A percentile compares a stretch with the other conserved stretches of the same genome.
These are phyloP conservation scores for Pachymerium ferrugineum DNA, from an alignment of 2,888 invertebrate species.

Conservation along the genomic window DNA sequence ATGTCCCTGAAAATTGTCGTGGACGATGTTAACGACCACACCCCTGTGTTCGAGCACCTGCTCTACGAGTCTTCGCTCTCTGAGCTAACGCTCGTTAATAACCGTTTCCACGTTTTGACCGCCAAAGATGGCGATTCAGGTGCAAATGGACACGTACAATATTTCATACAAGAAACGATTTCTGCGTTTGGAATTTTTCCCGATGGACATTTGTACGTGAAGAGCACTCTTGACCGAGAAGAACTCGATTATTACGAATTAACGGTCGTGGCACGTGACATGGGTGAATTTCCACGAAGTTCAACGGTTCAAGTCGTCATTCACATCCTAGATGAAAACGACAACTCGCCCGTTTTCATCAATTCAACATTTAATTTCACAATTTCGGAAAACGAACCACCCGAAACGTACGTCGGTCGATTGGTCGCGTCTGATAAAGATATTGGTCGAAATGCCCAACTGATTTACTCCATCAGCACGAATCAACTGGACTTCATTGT, in stretches of 20 bases:
- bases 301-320: slow-evolving; percentile 87
- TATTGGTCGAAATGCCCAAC: slow-evolving; percentile 83
- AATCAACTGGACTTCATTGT: slow-evolving; percentile 77
- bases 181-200: slow-evolving; percentile 86
- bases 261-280: slow-evolving; percentile 74
- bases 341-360: slow-evolving; percentile 86
- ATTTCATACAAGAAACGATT: slow-evolving; percentile 71
- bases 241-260: slow-evolving; percentile 85
- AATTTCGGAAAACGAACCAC: slow-evolving; percentile 79
- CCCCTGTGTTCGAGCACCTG: slow-evolving; percentile 85
- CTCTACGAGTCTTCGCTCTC: slow-evolving; percentile 86
- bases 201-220: slow-evolving; percentile 85
- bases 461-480: slow-evolving; percentile 63
- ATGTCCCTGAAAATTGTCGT: slow-evolving; percentile 66
- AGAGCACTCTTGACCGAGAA: slow-evolving; percentile 79
- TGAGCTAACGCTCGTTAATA: slow-evolving; percentile 86
- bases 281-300: slow-evolving; percentile 64
- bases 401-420: slow-evolving; percentile 86
- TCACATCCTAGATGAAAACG: slow-evolving; percentile 92
- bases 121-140: slow-evolving; percentile 86
- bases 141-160: slow-evolving; percentile 69
- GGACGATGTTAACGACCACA: slow-evolving; percentile 90
- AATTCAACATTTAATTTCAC: slow-evolving; percentile 85
- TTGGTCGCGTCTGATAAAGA: slow-evolving; percentile 83
- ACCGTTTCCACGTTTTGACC: slow-evolving; percentile 79